Evolutionary conservation across 1,140 invertebrate species (phyloP), one percentile per base, ranked within the genome.

Genomic region (Coenobita brevimanus): DNA sequence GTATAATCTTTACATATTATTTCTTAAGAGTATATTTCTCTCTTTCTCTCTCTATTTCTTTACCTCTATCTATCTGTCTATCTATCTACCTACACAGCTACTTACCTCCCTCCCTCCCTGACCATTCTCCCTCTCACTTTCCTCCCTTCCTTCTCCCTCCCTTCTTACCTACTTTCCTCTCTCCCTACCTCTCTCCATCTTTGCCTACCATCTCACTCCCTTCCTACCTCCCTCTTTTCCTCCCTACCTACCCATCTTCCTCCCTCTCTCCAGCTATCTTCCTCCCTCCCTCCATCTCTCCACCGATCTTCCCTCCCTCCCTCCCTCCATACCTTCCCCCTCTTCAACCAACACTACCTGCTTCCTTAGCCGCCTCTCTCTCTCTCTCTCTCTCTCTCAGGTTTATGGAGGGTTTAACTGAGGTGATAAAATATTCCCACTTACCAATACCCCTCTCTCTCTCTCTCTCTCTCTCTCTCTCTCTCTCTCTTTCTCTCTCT

Each of bases 401-500:
- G 54, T 57, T n/a, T n/a, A 10, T 13, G 13, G 54, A 13, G 54
- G 54, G 10, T 10, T n/a, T 57, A n/a, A 10, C 10, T 57, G 54
- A 13, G 54, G 13, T 57, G n/a, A 10, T 10, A n/a, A 57, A n/a
- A 57, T 10, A 13, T 57, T 57, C n/a, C n/a, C 54, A n/a, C n/a
- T 57, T 10, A 57, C 10, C n/a, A 13, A 13, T n/a, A 10, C 54
- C 13, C 54, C n/a, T 57, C 13, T n/a, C 54, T 13, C 54, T 13
- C 54, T n/a, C 54, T 13, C 54, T 57, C 54, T 57, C 54, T 57
- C 54, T 57, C 54, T 57, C 54, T 57, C 54, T 57, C 54, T 57
- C 69, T 73, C 69, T 73, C 69, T 73, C 69, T 76, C 73, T 76
- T 24, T 76, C 73, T 76, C 38, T 76, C 73, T 46, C 73, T 76